Base-by-base conservation (phyloP, 2,797 vertebrate genomes). In the Enteromius fasciolatus region DNA sequence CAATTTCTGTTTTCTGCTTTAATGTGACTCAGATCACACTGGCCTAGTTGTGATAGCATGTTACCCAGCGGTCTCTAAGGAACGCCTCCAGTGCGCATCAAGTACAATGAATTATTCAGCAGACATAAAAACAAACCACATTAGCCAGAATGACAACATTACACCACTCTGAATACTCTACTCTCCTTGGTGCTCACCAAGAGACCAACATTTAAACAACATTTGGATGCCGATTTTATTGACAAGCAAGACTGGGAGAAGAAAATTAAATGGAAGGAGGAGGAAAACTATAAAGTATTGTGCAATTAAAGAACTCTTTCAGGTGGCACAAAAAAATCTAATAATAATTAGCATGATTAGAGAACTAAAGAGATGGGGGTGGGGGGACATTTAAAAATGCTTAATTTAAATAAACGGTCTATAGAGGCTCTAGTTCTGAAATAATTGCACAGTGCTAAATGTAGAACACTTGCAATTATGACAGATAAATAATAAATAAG, bases 241-340 rank as follows among this genome's bases (percentile, higher is more conserved):
- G 69, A 83, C 61, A 85, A 84, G 74, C 20, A 48, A 66, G 57
- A 72, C 79, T 57, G 44, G 25, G 52, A 69, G 68, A 84, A 72
- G 80, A 52, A 78, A 80, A 80, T 84, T 74, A 54, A 82, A 86
- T 76, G 61, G 72, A 41, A 72, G 81, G 67, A 66, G 81, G 79
- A 79, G 74, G 77, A 67, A 85, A 85, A 81, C 57, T 48, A 52
- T 76, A 78, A 86, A 78, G 52, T 50, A 73, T 76, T n/a, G 69
- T 17, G 63, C 80, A 85, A 89, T 84, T 87, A 85, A 80, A 84
- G 52, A 83, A 84, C 36, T 74, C 46, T 86, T 87, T 89, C 82
- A 86, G 79, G 84, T 87, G 77, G 63, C 39, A 78, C 52, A 86
- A 74, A 84, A 83, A 52, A 76, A 86, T 84, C 86, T 81, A 79